Evolutionary conservation across 2,888 invertebrate species (phyloP), one percentile per base, ranked within the genome.

Genomic region (Aspidapion aeneum): DNA sequence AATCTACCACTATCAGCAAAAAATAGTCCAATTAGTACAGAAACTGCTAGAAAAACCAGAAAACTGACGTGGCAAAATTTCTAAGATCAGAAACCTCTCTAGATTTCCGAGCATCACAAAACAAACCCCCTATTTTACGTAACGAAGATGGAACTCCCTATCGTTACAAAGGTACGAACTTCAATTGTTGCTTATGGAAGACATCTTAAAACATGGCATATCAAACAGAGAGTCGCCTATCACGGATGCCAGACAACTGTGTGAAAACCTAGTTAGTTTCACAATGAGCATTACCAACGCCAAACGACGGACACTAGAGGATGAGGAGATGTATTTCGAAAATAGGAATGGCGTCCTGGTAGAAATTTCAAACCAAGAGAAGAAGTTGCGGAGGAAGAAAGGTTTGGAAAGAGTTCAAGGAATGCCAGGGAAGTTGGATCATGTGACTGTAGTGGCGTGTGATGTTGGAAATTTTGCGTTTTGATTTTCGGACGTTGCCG

Each of bases 351-450:
- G 83, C 0, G 78, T 82, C 1, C 80, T 86, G 71, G 82, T 86
- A 16, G 86, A 87, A 70, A 77, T 87, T 56, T 84, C 85, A 59
- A 81, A 83, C 54, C 82, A 84, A 69, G 88, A 90, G 71, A 88
- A 90, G 74, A 83, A 89, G 69, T 80, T 82, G n/a, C 82, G 90
- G 57, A 81, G 91, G 64, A 86, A 87, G 71, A 84, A 85, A 70
- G 86, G 91, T 60, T 84, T 92, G 67, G 90, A 91, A 67, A 89
- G 89, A 76, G 86, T 91, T 72, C 77, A 79, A 49, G 81, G 81
- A 55, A 86, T 94, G 71, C 93, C 94, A 0, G 94, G 94, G 1
- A 95, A 95, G 78, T 80, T 95, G 69, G 94, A 95, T 79, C 94
- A 94, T 79, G 94, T 94, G 19, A 90, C 91, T 2, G 88, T 93